Base-by-base conservation (phyloP, 2,797 vertebrate genomes). In the Oreortyx pictus region DNA sequence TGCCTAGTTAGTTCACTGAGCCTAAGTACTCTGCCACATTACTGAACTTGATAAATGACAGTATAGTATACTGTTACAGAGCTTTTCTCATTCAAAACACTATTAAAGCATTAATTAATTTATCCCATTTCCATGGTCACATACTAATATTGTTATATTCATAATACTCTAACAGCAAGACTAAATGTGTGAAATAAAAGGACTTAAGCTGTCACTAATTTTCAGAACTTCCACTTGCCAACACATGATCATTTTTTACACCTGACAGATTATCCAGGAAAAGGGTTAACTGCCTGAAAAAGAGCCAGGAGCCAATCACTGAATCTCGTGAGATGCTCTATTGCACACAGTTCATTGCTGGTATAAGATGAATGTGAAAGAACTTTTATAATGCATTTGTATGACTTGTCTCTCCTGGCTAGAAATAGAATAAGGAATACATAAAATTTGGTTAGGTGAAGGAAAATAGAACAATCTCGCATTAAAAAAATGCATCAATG, bases 401-500 rank as follows among this genome's bases (percentile, higher is more conserved):
- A 31, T 77, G 49, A 35, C 61, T 77, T 84, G 25, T 25, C 49
- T 43, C 23, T 78, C 54, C 14, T 70, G 50, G 46, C 52, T 50
- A 49, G 33, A 89, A 77, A 72, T 16, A 64, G 23, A 87, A 67
- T 2, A 79, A 73, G 23, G 67, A 88, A 56, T 14, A 43, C 47
- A 33, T 59, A 47, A 84, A 25, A 23, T 56, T 22, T 29, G 66
- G 25, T 54, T 57, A 44, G 50, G 29, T 37, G 19, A 56, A 17
- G 33, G 56, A 66, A 43, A 66, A 6, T 9, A 44, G n/a, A 7
- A 27, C 12, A 33, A 82, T 13, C 6, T 41, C 41, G 29, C 15
- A 8, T 41, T 65, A 35, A 41, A 70, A 37, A 43, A 29, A 6
- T 0, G 0, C 3, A 41, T 5, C 19, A 39, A 2, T 17, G 10